These are phyloP conservation scores for Brachionus koreanus DNA, from an alignment of 1,140 invertebrate species.

Conservation along the genomic window DNA sequence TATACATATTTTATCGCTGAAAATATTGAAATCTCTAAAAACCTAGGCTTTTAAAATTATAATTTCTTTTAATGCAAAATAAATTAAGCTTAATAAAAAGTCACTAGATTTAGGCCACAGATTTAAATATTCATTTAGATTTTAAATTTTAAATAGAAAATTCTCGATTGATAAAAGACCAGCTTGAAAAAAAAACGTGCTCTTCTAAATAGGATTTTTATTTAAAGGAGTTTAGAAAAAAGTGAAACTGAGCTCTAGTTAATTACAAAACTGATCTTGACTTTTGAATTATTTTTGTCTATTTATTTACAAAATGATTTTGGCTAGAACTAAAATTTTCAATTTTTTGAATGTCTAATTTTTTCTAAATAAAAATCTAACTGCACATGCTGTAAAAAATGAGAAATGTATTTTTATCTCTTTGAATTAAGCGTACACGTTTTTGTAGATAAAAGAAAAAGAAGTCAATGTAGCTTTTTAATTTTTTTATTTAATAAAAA, in stretches of 20 bases:
- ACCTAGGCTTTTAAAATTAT: not conserved
- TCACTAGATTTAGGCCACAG: not conserved
- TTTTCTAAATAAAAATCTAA: too few species aligned
- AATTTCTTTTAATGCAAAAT: not conserved
- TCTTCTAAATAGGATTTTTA: not conserved
- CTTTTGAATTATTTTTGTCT: not conserved
- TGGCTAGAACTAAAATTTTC: too few species aligned
- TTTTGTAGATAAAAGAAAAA: too few species aligned
- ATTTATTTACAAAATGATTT: not conserved
- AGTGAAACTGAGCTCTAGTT: not conserved
- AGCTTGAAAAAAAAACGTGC: not conserved
- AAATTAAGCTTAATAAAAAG: not conserved
- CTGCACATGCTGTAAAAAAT: too few species aligned
- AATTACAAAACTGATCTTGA: not conserved
- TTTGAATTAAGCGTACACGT: too few species aligned
- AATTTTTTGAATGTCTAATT: not conserved
- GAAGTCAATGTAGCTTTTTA: too few species aligned
- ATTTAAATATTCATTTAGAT: not conserved
- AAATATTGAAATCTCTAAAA: not conserved
- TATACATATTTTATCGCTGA: not conserved
- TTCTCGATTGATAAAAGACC: not conserved
- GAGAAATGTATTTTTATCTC: too few species aligned
- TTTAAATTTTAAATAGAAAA: not conserved
- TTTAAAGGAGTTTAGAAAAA: not conserved
- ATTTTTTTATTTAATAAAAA: too few species aligned